These are phyloP conservation scores for Eulemur mongoz DNA, from an alignment of 2,797 vertebrate species.

Conservation along the genomic window DNA sequence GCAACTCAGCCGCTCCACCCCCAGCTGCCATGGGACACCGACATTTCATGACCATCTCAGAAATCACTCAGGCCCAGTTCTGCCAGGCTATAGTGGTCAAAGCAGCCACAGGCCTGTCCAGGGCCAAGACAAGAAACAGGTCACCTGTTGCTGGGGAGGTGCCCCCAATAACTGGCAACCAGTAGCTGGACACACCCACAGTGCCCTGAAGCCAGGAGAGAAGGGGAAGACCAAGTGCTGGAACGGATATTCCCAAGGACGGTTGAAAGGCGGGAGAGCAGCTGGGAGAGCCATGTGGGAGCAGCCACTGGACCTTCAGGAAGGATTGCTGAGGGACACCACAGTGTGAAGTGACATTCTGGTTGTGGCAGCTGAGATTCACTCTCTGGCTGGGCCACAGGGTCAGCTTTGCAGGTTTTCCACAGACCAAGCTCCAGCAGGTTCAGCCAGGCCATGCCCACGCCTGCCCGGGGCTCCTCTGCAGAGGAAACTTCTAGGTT, in stretches of 20 bases:
- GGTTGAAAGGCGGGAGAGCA: neutral
- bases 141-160: neutral
- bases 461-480: too few species aligned
- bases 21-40: neutral
- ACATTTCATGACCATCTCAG: neutral
- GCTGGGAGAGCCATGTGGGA: neutral
- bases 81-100: neutral
- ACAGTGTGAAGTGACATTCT: neutral
- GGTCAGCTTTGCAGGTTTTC: neutral
- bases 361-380: too few species aligned
- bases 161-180: neutral
- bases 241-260: neutral
- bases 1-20: neutral
- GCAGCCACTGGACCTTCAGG: too few species aligned
- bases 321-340: neutral
- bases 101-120: neutral
- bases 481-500: neutral
- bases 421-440: neutral
- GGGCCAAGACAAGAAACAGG: neutral
- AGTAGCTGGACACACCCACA: neutral
- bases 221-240: neutral
- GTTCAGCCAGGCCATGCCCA: too few species aligned
- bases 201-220: neutral
- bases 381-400: fast-evolving
- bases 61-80: neutral